Conservation (phyloP, 2,797 vertebrate species). For the Numenius phaeopus region DNA sequence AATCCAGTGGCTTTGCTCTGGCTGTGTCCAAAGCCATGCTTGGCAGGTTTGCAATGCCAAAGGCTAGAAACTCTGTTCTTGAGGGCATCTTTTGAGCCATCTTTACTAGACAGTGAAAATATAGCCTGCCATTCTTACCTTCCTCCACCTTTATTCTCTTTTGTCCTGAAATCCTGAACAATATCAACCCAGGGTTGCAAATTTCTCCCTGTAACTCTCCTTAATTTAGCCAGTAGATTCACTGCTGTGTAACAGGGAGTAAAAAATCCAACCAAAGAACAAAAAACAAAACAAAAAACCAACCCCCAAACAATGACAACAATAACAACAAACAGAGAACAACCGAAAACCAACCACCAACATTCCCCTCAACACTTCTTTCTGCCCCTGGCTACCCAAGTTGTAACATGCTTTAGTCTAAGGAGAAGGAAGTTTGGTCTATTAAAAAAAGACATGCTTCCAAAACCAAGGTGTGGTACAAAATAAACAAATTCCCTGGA, state of each 20-base stretch:
- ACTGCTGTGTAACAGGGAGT: background rate
- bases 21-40: background rate
- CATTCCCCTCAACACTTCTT: background rate
- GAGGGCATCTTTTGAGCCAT: background rate
- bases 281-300: background rate
- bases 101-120: background rate
- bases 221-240: background rate
- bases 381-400: background rate
- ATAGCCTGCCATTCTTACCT: background rate
- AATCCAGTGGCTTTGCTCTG: background rate
- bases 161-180: background rate
- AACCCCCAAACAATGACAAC: background rate
- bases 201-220: background rate
- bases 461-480: background rate
- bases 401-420: background rate
- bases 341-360: background rate
- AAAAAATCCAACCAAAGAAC: background rate
- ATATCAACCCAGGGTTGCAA: background rate
- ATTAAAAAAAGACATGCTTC: background rate
- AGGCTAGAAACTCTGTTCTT: background rate
- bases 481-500: background rate
- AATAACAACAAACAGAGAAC: background rate
- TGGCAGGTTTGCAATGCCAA: background rate
- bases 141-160: background rate
- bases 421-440: background rate